Conservation (phyloP, 2,797 vertebrate species). For the Orientallactaga sibirica region DNA sequence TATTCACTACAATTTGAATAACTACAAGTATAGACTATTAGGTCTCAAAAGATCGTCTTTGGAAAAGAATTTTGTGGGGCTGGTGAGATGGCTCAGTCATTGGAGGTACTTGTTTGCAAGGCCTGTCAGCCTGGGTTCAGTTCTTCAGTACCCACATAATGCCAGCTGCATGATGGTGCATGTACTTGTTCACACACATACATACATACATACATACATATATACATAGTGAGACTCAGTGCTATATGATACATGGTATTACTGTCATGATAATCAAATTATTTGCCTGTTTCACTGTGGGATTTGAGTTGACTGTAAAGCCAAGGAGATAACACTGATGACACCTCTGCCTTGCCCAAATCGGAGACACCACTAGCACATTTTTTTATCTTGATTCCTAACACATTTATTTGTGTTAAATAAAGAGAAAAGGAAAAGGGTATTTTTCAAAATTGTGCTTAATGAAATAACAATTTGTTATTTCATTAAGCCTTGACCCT, state of each 20-base stretch:
- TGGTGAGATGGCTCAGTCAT: no score
- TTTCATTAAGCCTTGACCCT: background rate
- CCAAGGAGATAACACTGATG: background rate
- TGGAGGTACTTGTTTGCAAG: no score
- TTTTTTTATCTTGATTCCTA: no score
- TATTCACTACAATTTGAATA: background rate
- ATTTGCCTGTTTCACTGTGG: background rate
- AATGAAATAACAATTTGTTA: background rate
- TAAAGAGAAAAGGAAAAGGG: background rate
- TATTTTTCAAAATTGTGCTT: background rate
- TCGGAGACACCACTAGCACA: background rate
- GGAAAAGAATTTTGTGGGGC: slow-evolving; percentile 6
- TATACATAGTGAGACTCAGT: no score
- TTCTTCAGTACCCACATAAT: no score
- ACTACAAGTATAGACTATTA: background rate
- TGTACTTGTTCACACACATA: no score
- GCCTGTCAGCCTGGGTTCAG: no score
- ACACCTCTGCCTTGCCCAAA: background rate
- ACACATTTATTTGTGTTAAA: background rate
- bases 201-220: no score
- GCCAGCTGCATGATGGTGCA: no score
- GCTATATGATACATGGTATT: background rate
- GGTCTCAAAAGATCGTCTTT: background rate
- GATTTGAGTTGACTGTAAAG: background rate
- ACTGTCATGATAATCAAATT: background rate